Evolutionary conservation across 2,888 invertebrate species (phyloP).

Genomic region (Digitonthophagus gazella): DNA sequence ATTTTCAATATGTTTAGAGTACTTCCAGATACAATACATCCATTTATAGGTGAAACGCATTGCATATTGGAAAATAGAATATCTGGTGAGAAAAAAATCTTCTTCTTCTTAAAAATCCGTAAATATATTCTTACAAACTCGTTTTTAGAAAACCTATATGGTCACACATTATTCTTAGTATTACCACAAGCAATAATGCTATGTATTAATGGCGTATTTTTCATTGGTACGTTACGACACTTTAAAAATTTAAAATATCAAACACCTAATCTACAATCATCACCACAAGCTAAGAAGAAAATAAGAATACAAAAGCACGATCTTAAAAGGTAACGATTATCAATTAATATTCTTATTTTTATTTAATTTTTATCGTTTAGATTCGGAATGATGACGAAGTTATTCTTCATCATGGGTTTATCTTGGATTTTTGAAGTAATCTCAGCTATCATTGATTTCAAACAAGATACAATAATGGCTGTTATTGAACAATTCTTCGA

Average conservation of each 20-base stretch:
- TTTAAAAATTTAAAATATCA: constrained; percentile 2
- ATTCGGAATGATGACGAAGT: not conserved
- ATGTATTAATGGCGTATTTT: constrained; percentile 1
- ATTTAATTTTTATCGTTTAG: constrained; percentile 2
- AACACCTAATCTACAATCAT: not conserved
- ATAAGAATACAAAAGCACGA: constrained; percentile 3
- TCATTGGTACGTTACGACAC: constrained; percentile 1
- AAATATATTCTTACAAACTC: not conserved
- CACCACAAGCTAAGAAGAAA: not conserved
- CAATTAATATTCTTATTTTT: not conserved
- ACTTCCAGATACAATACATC: constrained; percentile 18
- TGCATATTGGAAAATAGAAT: constrained; percentile 17
- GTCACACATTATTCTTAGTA: constrained; percentile 6
- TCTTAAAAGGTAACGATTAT: constrained; percentile 1
- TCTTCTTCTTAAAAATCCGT: not conserved
- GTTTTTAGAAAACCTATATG: constrained; percentile 13
- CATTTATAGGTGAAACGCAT: constrained; percentile 4
- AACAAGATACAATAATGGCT: not conserved
- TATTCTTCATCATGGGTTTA: constrained; percentile 19
- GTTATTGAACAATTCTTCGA: constrained; percentile 11
- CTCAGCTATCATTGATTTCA: constrained; percentile 8
- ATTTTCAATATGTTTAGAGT: constrained; percentile 1
- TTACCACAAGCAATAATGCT: constrained; percentile 12
- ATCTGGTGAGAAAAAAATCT: not conserved
- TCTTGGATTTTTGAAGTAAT: constrained; percentile 16